phyloP scores from a whole-genome alignment of 2,113 vertebrate genomes.

The Charina bottae region DNA sequence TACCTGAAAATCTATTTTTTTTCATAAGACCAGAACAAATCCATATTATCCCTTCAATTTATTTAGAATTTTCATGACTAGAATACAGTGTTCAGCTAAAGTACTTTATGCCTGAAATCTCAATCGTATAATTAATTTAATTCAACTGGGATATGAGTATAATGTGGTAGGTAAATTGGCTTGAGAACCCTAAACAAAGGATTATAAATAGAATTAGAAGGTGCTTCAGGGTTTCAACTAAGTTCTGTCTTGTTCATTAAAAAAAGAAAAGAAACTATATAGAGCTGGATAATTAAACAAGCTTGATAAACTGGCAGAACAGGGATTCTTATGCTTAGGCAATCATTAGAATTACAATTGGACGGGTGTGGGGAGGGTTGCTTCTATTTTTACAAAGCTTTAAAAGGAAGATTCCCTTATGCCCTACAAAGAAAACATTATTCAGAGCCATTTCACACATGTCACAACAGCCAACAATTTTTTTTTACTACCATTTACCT shows the following conservation, averaged over 20 bases:
- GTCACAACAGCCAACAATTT: neutral
- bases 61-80: neutral
- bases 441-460: neutral
- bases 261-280: conserved; percentile 7
- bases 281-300: conserved; percentile 5
- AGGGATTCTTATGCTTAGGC: neutral
- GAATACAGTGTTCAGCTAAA: conserved; percentile 40
- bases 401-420: neutral
- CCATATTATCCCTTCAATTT: conserved; percentile 15
- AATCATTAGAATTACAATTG: conserved; percentile 13
- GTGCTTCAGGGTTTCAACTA: conserved; percentile 46
- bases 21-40: conserved; percentile 25
- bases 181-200: conserved; percentile 65
- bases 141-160: conserved; percentile 62
- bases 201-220: conserved; percentile 55
- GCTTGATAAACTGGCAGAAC: neutral
- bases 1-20: neutral
- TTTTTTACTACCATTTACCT: neutral
- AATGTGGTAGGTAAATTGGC: conserved; percentile 66
- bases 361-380: neutral
- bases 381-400: neutral
- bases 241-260: conserved; percentile 60
- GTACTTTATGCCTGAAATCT: conserved; percentile 59
- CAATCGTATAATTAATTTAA: conserved; percentile 68
- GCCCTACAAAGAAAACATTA: neutral